Percentiles rank a stretch among this genome's conserved stretches.
phyloP scores from a whole-genome alignment of 2,113 vertebrate genomes.

The Pao palembangensis region DNA sequence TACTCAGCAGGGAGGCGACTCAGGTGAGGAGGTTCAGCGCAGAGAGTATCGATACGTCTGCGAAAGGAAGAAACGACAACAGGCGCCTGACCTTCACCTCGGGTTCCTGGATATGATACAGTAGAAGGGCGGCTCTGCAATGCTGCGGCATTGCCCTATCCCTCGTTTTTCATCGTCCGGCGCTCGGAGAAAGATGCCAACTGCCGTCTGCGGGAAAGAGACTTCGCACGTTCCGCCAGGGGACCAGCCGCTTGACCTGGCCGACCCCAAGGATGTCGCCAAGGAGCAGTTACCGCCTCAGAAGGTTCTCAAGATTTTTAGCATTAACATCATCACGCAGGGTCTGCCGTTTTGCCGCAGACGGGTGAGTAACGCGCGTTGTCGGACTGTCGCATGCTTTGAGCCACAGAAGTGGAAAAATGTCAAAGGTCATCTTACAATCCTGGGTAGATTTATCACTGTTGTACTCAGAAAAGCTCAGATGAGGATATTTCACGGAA shows the following conservation, averaged over 20 bases:
- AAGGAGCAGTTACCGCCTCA: constrained; percentile 85
- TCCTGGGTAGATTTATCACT: neutral
- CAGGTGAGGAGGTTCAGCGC: constrained; percentile 52
- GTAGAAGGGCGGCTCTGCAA: constrained; percentile 63
- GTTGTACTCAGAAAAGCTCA: neutral
- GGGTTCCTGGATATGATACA: constrained; percentile 65
- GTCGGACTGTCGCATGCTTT: neutral
- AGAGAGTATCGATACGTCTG: constrained; percentile 68
- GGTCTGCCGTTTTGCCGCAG: constrained; percentile 93
- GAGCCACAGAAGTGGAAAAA: constrained; percentile 16
- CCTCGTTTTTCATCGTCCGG: constrained; percentile 67
- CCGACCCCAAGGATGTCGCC: constrained; percentile 77
- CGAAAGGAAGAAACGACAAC: constrained; percentile 45
- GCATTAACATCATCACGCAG: constrained; percentile 97
- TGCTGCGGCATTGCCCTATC: constrained; percentile 81
- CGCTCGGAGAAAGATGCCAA: constrained; percentile 80
- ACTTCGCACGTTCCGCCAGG: constrained; percentile 55
- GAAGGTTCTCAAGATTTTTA: constrained; percentile 96
- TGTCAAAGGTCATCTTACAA: constrained; percentile 43
- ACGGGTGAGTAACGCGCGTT: constrained; percentile 80
- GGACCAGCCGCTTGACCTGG: constrained; percentile 78
- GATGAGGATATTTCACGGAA: too few relatives aligned
- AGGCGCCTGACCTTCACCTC: constrained; percentile 15
- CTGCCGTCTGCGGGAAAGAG: constrained; percentile 71
- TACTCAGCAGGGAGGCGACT: constrained; percentile 81